These are phyloP conservation scores for Drosophila demipolita DNA, from an alignment of 2,888 invertebrate genomes.

Conservation along the genomic window DNA sequence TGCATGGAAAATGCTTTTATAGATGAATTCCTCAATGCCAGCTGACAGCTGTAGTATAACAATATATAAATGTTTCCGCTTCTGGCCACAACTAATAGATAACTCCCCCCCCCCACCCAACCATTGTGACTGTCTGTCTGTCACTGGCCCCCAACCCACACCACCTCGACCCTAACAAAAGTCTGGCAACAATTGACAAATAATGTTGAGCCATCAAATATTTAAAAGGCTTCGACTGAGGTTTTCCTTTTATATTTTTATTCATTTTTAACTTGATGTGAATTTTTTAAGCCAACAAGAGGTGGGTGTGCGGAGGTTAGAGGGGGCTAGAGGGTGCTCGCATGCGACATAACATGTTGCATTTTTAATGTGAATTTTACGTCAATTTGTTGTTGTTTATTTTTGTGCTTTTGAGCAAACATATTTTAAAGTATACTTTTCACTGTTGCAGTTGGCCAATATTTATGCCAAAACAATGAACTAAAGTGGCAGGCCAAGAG, in stretches of 20 bases:
- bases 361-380: constrained; percentile 73
- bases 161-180: not conserved
- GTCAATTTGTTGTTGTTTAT: constrained; percentile 47
- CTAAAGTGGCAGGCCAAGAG: not conserved
- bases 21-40: constrained; percentile 61
- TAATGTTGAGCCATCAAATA: constrained; percentile 76
- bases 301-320: not conserved
- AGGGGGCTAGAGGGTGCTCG: constrained; percentile 12
- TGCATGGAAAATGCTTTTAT: constrained; percentile 75
- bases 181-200: constrained; percentile 70
- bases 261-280: constrained; percentile 4
- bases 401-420: constrained; percentile 39
- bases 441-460: constrained; percentile 38
- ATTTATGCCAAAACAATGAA: constrained; percentile 57
- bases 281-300: constrained; percentile 18
- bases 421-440: constrained; percentile 72
- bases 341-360: constrained; percentile 79
- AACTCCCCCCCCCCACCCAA: not conserved
- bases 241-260: not conserved
- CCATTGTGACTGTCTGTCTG: constrained; percentile 9
- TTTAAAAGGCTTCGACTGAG: constrained; percentile 69
- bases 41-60: constrained; percentile 71
- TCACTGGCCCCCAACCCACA: not conserved
- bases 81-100: constrained; percentile 73
- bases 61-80: constrained; percentile 52